These are phyloP conservation scores for Acromyrmex charruanus DNA, from an alignment of 1,140 invertebrate genomes.

Conservation along the genomic window DNA sequence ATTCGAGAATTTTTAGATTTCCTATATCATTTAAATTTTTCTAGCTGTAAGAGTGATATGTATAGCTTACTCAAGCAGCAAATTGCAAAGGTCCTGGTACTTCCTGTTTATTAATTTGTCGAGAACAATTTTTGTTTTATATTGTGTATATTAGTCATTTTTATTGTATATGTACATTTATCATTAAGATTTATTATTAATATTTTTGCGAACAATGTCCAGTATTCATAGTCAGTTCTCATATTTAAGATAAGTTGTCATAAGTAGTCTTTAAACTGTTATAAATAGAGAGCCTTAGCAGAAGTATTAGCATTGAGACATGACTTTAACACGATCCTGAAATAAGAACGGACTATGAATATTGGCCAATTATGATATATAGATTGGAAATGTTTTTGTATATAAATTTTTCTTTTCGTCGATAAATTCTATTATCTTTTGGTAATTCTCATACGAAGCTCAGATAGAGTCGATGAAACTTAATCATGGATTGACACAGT, in stretches of 20 bases:
- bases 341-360: no score
- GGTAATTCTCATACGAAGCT: constrained; percentile 24
- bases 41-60: constrained; percentile 13
- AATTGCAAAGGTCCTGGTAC: constrained; percentile 5
- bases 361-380: not conserved
- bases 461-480: constrained; percentile 61
- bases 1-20: constrained; percentile 8
- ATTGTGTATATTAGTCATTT: constrained; percentile 16
- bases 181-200: constrained; percentile 12
- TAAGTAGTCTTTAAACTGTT: no score
- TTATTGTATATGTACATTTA: constrained; percentile 23
- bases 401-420: constrained; percentile 20
- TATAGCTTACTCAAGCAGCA: not conserved
- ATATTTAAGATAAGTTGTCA: no score
- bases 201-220: not conserved
- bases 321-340: no score
- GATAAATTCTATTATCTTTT: constrained; percentile 15
- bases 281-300: no score
- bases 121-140: constrained; percentile 21
- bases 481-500: constrained; percentile 73
- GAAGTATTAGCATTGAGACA: no score
- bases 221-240: no score
- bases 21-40: not conserved
- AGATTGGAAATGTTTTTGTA: constrained; percentile 23
- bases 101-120: constrained; percentile 21